Evolutionary conservation across 2,113 vertebrate genomes (phyloP), one percentile per base, ranked within the genome.

Genomic region (Mus pahari): DNA sequence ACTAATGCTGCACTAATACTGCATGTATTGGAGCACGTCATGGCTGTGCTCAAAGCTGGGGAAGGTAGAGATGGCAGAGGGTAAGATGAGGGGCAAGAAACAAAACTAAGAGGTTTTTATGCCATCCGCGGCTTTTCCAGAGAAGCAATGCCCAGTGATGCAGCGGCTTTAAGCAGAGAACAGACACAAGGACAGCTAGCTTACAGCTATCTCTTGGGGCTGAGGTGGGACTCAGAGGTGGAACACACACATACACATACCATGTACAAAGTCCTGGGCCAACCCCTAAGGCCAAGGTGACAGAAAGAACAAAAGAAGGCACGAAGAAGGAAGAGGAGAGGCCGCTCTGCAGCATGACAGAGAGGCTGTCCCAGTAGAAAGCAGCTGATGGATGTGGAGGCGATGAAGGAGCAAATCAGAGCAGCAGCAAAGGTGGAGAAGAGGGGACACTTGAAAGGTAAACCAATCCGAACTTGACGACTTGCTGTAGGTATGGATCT

Each of bases 111-210:
- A 71, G 42, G 77, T 64, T 94, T 88, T 89, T 86, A 70, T 20
- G 13, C 82, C 42, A 60, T n/a, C 10, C 68, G 62, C 14, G 50
- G 77, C 33, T 83, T 79, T 84, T 86, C 66, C 70, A 91, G 48
- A 84, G 68, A 74, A 42, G 39, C 39, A 91, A 93, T 16, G 28
- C 70, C 26, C 96, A 94, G 13, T 28, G 71, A 88, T 19, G 2
- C 75, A 55, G 74, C 78, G 12, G 7, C 83, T 78, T 96, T 87
- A 73, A 73, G 75, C 6, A 86, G 28, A 91, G 66, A 96, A 83
- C 8, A 55, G 87, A 84, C 39, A 89, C 1, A 53, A 70, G 60
- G 75, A 94, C 13, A 68, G n/a, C 7, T 48, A 58, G 82, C 75
- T 89, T 79, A 22, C 0, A 94, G 42, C 75, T 77, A 62, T 68